Evolutionary conservation across 2,797 vertebrate genomes (phyloP).

Genomic region (Leuciscus waleckii): DNA sequence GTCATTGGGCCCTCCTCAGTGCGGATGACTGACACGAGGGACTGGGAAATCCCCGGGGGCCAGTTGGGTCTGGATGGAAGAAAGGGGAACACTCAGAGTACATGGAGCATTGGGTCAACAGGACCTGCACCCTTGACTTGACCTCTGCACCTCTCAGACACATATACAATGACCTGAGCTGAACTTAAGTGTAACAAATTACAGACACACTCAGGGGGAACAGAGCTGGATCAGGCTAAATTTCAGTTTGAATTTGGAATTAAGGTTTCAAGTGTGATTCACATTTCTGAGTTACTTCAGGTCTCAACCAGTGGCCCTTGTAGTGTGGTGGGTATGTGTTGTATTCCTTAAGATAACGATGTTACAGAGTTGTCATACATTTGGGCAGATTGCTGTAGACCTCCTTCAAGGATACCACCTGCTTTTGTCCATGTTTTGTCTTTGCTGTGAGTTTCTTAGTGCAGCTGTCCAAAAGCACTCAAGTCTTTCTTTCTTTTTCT

Average conservation of each 20-base stretch:
- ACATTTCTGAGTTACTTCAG: background rate
- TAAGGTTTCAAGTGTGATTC: constrained; percentile 5
- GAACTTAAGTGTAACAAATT: constrained; percentile 66
- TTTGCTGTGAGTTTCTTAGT: constrained; percentile 56
- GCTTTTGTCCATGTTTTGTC: constrained; percentile 63
- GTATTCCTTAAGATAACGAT: constrained; percentile 24
- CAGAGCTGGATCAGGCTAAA: constrained; percentile 37
- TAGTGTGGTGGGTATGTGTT: constrained; percentile 12
- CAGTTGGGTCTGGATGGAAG: constrained; percentile 63
- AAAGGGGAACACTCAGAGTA: constrained; percentile 62
- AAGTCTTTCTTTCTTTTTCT: constrained; percentile 44
- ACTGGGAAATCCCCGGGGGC: constrained; percentile 67
- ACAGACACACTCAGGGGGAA: constrained; percentile 48
- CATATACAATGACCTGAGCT: constrained; percentile 67
- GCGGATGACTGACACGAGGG: constrained; percentile 72
- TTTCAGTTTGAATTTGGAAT: constrained; percentile 28
- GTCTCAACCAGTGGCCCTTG: background rate
- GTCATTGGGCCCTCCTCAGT: constrained; percentile 43
- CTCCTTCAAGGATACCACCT: constrained; percentile 57
- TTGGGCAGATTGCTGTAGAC: constrained; percentile 41
- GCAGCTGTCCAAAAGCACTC: constrained; percentile 65
- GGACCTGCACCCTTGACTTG: constrained; percentile 67
- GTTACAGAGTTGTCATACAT: constrained; percentile 54
- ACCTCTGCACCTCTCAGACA: constrained; percentile 62
- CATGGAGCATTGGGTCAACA: constrained; percentile 62